These are phyloP conservation scores for Empidonax alnorum DNA, from an alignment of 2,113 vertebrate genomes.

Conservation along the genomic window DNA sequence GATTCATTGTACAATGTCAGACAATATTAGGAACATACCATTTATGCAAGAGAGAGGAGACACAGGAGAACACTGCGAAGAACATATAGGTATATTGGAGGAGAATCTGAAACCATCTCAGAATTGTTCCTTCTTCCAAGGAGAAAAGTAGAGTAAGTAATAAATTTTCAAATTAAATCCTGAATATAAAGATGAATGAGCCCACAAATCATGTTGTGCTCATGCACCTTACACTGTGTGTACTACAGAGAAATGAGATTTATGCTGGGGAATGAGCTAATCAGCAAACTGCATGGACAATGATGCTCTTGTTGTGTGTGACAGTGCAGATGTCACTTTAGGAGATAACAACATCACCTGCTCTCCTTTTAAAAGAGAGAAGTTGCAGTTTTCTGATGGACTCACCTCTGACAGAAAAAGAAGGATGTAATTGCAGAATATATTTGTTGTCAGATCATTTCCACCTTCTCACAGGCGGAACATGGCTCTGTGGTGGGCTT, in stretches of 20 bases:
- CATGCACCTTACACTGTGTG: fast-evolving
- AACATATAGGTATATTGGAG: background rate
- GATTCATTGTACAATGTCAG: slow-evolving; percentile 13
- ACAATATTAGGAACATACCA: slow-evolving; percentile 6
- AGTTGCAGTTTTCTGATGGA: background rate
- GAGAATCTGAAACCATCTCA: background rate
- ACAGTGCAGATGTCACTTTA: background rate
- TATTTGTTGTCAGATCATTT: background rate
- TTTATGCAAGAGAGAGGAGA: background rate
- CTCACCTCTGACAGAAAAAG: background rate
- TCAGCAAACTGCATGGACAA: background rate
- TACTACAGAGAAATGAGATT: background rate
- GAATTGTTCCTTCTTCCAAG: background rate
- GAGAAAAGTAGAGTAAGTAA: background rate
- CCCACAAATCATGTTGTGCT: background rate
- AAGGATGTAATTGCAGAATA: background rate
- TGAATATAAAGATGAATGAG: background rate
- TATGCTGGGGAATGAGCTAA: background rate
- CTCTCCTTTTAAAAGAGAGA: background rate
- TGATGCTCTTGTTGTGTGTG: background rate
- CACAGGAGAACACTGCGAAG: background rate
- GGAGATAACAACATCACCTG: background rate
- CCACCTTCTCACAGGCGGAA: background rate
- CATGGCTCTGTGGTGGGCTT: background rate
- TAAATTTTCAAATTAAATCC: background rate